Evolutionary conservation across 2,888 invertebrate species (phyloP).

Genomic region (Scaptomyza caliginosa): DNA sequence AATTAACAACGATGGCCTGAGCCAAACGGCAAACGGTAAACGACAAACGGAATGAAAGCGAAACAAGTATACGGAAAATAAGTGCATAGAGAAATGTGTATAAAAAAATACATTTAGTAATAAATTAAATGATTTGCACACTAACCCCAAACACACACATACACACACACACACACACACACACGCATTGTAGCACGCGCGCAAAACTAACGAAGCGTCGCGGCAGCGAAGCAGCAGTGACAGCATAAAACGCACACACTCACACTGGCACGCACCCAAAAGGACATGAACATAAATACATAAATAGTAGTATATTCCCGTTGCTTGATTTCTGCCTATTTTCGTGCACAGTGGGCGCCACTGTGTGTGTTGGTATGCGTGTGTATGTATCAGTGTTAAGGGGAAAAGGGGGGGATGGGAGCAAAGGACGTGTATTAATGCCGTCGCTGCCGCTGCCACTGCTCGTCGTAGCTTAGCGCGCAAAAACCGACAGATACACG

Average conservation of each 20-base stretch:
- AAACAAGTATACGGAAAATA: conserved; percentile 34
- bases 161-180: conserved; percentile 18
- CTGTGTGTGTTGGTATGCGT: conserved; percentile 16
- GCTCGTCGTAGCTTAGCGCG: conserved; percentile 63
- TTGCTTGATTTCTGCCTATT: conserved; percentile 67
- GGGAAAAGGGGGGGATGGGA: conserved; percentile 17
- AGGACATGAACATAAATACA: conserved; percentile 64
- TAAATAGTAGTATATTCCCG: conserved; percentile 63
- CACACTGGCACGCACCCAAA: conserved; percentile 22
- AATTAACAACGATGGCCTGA: conserved; percentile 64
- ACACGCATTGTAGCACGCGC: conserved; percentile 61
- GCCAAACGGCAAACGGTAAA: conserved; percentile 42
- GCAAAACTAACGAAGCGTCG: conserved; percentile 77
- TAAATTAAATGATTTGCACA: conserved; percentile 79
- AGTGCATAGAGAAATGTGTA: conserved; percentile 65
- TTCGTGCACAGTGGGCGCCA: conserved; percentile 46
- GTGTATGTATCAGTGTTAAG: conserved; percentile 24
- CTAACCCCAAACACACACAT: conserved; percentile 53
- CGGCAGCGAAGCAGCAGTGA: conserved; percentile 46
- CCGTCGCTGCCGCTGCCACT: conserved; percentile 46
- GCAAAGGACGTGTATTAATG: conserved; percentile 71
- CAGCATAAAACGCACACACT: conserved; percentile 51
- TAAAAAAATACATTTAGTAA: conserved; percentile 76
- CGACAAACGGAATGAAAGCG: conserved; percentile 41
- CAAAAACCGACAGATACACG: conserved; percentile 80